Percentiles rank a stretch among this genome's conserved stretches.
Evolutionary conservation across 2,888 invertebrate species (phyloP).

Genomic region (Gisinianus flammeolus): DNA sequence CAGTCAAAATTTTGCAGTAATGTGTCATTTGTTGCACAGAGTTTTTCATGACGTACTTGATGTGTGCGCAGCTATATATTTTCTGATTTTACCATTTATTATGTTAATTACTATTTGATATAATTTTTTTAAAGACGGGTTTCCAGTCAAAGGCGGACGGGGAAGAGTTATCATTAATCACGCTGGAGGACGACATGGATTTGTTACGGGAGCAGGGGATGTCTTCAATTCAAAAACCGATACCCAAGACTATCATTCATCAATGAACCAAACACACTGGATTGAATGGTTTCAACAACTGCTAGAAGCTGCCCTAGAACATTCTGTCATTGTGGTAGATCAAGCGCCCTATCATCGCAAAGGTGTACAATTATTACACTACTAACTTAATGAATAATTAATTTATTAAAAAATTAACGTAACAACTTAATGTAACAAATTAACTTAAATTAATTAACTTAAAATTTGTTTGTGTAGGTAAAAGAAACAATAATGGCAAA

Average conservation of each 20-base stretch:
- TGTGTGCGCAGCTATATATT: too few relatives aligned
- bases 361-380: too few relatives aligned
- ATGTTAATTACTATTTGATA: background rate
- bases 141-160: background rate
- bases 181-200: slow-evolving; percentile 25
- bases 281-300: background rate
- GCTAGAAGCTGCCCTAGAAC: background rate
- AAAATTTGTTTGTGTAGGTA: too few relatives aligned
- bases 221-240: slow-evolving; percentile 29
- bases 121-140: too few relatives aligned
- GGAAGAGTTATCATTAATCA: slow-evolving; percentile 33
- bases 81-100: background rate
- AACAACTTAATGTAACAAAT: background rate
- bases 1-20: too few relatives aligned
- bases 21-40: background rate
- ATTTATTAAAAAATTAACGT: background rate
- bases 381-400: too few relatives aligned
- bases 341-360: slow-evolving; percentile 17
- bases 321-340: slow-evolving; percentile 5
- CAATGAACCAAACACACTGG: background rate
- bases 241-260: slow-evolving; percentile 23
- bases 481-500: background rate
- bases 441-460: too few relatives aligned
- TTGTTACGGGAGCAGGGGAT: slow-evolving; percentile 28
- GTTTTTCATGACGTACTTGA: too few relatives aligned